Conservation (phyloP, 2,888 invertebrate species). For the Lasius fuliginosus region DNA sequence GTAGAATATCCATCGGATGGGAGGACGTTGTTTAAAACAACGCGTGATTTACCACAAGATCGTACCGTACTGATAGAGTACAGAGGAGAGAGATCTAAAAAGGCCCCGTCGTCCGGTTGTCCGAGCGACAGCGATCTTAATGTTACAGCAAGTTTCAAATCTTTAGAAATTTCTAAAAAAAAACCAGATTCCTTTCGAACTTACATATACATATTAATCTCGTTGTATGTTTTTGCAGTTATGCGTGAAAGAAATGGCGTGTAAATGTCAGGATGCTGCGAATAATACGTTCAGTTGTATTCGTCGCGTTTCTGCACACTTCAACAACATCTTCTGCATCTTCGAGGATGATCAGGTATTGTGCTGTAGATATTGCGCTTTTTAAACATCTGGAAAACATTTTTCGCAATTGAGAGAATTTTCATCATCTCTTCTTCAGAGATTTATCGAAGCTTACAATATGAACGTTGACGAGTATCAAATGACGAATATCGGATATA, state of each 20-base stretch:
- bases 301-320: conserved; percentile 88
- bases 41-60: conserved; percentile 78
- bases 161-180: neutral
- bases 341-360: conserved; percentile 88
- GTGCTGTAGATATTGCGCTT: neutral
- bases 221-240: conserved; percentile 86
- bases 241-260: conserved; percentile 90
- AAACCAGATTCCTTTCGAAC: neutral
- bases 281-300: conserved; percentile 95
- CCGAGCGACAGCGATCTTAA: conserved; percentile 89
- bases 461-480: conserved; percentile 91
- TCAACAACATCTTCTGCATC: conserved; percentile 89
- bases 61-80: conserved; percentile 93
- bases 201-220: neutral
- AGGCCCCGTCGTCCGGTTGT: conserved; percentile 89
- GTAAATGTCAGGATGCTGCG: conserved; percentile 94
- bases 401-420: neutral
- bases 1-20: conserved; percentile 86
- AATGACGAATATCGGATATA: conserved; percentile 88
- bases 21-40: conserved; percentile 76
- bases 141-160: conserved; percentile 87
- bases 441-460: conserved; percentile 93
- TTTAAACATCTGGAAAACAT: neutral
- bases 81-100: conserved; percentile 91
- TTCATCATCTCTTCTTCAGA: conserved; percentile 84